A percentile compares a stretch with the other conserved stretches of the same genome.
phyloP scores from a whole-genome alignment of 2,888 invertebrate genomes.

The Pammene aurita region DNA sequence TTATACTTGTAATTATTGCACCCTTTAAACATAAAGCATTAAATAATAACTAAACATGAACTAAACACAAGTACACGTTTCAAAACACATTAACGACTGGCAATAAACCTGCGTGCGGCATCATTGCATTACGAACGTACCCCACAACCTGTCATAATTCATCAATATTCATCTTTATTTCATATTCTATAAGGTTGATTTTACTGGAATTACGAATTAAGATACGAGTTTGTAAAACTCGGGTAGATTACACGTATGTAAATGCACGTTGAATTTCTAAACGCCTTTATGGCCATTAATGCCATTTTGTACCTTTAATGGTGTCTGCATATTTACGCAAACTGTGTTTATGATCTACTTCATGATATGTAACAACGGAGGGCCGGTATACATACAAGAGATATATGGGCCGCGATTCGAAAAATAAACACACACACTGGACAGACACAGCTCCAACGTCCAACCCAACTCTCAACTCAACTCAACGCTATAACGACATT shows the following conservation, averaged over 20 bases:
- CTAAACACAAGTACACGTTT: conserved; percentile 12
- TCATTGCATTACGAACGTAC: conserved; percentile 30
- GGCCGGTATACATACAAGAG: too few species aligned
- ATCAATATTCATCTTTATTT: background rate
- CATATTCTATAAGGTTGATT: background rate
- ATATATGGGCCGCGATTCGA: too few species aligned
- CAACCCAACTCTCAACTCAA: too few species aligned
- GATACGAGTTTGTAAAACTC: background rate
- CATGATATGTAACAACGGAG: background rate
- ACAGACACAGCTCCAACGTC: too few species aligned
- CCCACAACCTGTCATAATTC: background rate
- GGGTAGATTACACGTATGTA: conserved; percentile 32
- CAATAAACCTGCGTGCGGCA: conserved; percentile 31
- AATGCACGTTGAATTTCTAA: conserved; percentile 37
- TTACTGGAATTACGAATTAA: background rate
- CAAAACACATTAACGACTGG: conserved; percentile 29
- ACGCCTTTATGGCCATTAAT: conserved; percentile 33
- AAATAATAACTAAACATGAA: conserved; percentile 10
- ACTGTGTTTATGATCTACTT: conserved; percentile 26
- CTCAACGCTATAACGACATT: too few species aligned
- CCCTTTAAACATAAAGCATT: too few species aligned
- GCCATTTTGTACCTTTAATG: conserved; percentile 35
- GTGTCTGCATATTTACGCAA: conserved; percentile 29
- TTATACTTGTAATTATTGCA: background rate
- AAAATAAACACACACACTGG: too few species aligned